Conservation (phyloP, 2,888 invertebrate species). For the Palloptera scutellata region DNA sequence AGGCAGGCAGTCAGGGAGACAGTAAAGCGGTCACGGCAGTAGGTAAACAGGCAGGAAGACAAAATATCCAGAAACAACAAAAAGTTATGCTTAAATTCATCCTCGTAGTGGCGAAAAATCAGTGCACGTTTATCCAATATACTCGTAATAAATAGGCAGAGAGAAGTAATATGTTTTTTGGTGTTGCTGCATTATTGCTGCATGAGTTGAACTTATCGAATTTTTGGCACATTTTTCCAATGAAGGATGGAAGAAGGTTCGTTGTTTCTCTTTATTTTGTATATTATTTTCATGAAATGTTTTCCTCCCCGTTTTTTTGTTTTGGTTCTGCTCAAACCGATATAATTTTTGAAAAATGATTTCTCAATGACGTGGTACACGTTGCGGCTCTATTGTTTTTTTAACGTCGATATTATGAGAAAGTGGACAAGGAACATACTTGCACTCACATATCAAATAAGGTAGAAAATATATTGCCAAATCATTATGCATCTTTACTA, state of each 20-base stretch:
- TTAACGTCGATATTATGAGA: not conserved
- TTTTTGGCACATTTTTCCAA: not conserved
- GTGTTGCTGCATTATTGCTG: not conserved
- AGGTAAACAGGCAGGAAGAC: not conserved
- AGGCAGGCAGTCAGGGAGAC: not conserved
- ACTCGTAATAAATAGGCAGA: not conserved
- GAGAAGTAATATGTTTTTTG: not conserved
- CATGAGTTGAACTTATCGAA: not conserved
- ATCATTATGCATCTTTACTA: not conserved
- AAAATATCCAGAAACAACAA: slow-evolving; percentile 7
- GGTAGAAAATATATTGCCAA: not conserved
- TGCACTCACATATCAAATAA: not conserved
- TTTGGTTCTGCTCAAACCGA: too few relatives aligned
- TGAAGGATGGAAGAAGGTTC: too few relatives aligned
- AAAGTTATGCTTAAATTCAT: not conserved
- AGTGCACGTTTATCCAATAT: not conserved
- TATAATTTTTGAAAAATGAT: slow-evolving; percentile 20
- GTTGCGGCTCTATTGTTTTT: not conserved
- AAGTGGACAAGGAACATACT: not conserved
- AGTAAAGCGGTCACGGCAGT: not conserved
- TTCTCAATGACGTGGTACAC: slow-evolving; percentile 19
- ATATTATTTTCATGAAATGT: too few relatives aligned
- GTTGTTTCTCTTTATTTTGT: too few relatives aligned
- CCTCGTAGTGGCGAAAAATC: not conserved
- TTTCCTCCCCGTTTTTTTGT: too few relatives aligned